These are phyloP conservation scores for Beris morrisii DNA, from an alignment of 2,888 invertebrate genomes.

Conservation along the genomic window DNA sequence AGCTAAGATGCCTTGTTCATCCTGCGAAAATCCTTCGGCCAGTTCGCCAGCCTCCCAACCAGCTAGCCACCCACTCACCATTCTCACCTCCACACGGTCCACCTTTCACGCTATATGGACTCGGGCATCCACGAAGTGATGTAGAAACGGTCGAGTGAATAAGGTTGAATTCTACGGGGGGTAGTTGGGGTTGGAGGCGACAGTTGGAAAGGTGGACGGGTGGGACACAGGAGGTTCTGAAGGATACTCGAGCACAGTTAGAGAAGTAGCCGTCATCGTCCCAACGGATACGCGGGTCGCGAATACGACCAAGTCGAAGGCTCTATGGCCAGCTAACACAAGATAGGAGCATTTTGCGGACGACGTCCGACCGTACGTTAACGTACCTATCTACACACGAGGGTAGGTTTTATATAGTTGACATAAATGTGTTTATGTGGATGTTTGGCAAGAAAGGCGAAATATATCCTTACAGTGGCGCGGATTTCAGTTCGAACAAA, in stretches of 20 bases:
- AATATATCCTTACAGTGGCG: conserved; percentile 9
- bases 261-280: conserved; percentile 37
- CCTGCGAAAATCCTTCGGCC: conserved; percentile 37
- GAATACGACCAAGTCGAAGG: conserved; percentile 41
- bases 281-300: conserved; percentile 41
- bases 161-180: conserved; percentile 18
- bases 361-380: conserved; percentile 21
- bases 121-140: conserved; percentile 27
- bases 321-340: conserved; percentile 36
- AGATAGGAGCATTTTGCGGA: conserved; percentile 38
- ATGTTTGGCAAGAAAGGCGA: conserved; percentile 20
- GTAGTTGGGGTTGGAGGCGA: conserved; percentile 19
- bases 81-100: conserved; percentile 11
- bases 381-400: too few species aligned
- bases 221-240: neutral
- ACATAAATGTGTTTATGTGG: conserved; percentile 15
- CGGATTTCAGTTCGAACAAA: conserved; percentile 8
- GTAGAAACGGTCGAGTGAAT: conserved; percentile 30
- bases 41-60: conserved; percentile 23
- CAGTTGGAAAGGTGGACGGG: conserved; percentile 14
- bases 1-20: conserved; percentile 37
- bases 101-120: conserved; percentile 21
- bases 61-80: conserved; percentile 7
- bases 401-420: conserved; percentile 8
- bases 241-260: conserved; percentile 1